Evolutionary conservation across 1,140 invertebrate genomes (phyloP).

Genomic region (Pogonomyrmex barbatus): DNA sequence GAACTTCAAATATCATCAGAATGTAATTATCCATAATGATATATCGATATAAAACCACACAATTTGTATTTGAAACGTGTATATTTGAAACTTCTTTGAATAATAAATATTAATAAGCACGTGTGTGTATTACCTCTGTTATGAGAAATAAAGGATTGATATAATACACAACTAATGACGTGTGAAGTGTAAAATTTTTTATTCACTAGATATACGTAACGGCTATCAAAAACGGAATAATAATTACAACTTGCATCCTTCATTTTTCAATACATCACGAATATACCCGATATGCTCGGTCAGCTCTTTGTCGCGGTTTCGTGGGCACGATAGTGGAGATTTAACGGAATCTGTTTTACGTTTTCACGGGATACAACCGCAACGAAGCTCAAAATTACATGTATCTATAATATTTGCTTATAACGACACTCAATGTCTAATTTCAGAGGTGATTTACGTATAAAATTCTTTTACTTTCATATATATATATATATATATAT

Average conservation of each 20-base stretch:
- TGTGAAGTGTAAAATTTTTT: slow-evolving; percentile 5
- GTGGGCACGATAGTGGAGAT: slow-evolving; percentile 59
- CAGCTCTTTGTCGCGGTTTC: slow-evolving; percentile 62
- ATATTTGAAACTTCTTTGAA: not conserved
- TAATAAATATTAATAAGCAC: not conserved
- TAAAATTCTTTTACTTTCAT: not conserved
- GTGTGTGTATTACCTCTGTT: not conserved
- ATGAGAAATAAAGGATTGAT: not conserved
- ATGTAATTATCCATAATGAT: slow-evolving; percentile 4
- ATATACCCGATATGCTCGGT: slow-evolving; percentile 44
- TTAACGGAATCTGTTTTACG: slow-evolving; percentile 54
- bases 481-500: not conserved
- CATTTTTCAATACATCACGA: slow-evolving; percentile 56
- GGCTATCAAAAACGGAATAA: slow-evolving; percentile 26
- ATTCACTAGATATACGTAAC: slow-evolving; percentile 1
- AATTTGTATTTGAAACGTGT: no score
- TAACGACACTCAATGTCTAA: slow-evolving; percentile 36
- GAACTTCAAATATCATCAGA: not conserved
- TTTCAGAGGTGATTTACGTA: not conserved
- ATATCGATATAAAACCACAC: not conserved
- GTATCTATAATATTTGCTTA: slow-evolving; percentile 42
- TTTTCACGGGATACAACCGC: slow-evolving; percentile 55
- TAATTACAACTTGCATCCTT: slow-evolving; percentile 45
- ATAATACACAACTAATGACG: slow-evolving; percentile 3
- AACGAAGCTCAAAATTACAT: slow-evolving; percentile 59